These are phyloP conservation scores for Bimastos eiseni DNA, from an alignment of 2,888 invertebrate species.

Conservation along the genomic window DNA sequence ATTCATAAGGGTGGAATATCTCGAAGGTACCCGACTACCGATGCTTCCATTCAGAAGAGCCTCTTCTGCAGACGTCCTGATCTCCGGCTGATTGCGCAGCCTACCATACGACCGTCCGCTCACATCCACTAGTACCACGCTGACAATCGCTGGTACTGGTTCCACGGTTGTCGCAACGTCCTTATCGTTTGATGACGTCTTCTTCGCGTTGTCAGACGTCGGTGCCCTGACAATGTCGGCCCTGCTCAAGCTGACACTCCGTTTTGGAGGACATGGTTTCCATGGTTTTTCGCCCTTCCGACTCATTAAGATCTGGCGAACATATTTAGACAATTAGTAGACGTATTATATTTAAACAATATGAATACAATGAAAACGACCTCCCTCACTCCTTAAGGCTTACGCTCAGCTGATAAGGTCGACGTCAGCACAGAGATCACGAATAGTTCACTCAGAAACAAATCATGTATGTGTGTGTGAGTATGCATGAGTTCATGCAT, in stretches of 20 bases:
- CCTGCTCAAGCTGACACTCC: background rate
- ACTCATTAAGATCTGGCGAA: background rate
- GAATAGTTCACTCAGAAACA: background rate
- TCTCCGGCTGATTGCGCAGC: background rate
- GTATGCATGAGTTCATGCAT: background rate
- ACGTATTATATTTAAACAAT: background rate
- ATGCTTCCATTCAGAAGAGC: background rate
- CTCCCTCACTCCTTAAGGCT: background rate
- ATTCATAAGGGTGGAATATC: background rate
- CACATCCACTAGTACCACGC: constrained; percentile 1
- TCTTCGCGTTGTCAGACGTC: background rate
- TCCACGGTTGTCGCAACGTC: background rate
- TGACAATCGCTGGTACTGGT: background rate
- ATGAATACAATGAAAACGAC: background rate
- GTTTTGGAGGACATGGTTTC: constrained; percentile 14
- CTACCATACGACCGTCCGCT: background rate
- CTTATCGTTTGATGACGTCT: background rate
- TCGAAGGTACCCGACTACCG: background rate
- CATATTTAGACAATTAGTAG: background rate
- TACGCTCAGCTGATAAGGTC: background rate
- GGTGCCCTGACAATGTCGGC: background rate
- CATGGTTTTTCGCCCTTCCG: background rate
- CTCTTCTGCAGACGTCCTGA: background rate
- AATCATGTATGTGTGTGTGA: background rate
- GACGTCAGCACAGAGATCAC: background rate